Percentiles rank a stretch among this genome's conserved stretches.
These are phyloP conservation scores for Esperia sulphurella DNA, from an alignment of 2,888 invertebrate genomes.

Conservation along the genomic window DNA sequence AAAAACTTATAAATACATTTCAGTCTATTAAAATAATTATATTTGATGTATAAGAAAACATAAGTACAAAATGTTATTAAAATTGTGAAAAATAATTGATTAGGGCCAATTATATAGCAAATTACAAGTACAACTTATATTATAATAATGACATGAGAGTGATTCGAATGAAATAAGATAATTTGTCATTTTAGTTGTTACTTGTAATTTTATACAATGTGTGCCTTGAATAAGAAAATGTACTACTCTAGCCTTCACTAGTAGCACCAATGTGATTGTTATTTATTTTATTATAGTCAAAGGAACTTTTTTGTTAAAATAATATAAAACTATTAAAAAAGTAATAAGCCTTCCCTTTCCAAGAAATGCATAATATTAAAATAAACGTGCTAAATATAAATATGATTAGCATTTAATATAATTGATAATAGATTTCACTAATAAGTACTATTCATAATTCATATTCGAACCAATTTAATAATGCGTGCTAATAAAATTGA, in stretches of 20 bases:
- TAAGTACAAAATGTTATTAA: constrained; percentile 28
- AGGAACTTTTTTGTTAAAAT: constrained; percentile 10
- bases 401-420: too few species aligned
- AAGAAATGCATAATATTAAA: too few species aligned
- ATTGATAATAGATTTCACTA: too few species aligned
- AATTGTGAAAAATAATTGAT: background rate
- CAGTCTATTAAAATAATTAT: constrained; percentile 18
- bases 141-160: too few species aligned
- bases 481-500: too few species aligned
- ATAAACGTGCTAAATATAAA: too few species aligned
- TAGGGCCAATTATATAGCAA: background rate
- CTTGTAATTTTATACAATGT: too few species aligned
- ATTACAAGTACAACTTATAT: too few species aligned
- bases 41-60: constrained; percentile 13
- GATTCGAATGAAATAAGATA: too few species aligned
- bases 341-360: background rate
- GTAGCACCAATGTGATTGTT: constrained; percentile 66
- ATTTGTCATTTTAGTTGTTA: too few species aligned
- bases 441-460: too few species aligned
- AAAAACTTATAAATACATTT: constrained; percentile 24
- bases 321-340: constrained; percentile 1
- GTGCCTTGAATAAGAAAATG: constrained; percentile 15
- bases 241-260: constrained; percentile 44
- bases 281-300: constrained; percentile 29
- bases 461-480: too few species aligned